These are phyloP conservation scores for Notechis scutatus DNA, from an alignment of 2,113 vertebrate species.

Conservation along the genomic window DNA sequence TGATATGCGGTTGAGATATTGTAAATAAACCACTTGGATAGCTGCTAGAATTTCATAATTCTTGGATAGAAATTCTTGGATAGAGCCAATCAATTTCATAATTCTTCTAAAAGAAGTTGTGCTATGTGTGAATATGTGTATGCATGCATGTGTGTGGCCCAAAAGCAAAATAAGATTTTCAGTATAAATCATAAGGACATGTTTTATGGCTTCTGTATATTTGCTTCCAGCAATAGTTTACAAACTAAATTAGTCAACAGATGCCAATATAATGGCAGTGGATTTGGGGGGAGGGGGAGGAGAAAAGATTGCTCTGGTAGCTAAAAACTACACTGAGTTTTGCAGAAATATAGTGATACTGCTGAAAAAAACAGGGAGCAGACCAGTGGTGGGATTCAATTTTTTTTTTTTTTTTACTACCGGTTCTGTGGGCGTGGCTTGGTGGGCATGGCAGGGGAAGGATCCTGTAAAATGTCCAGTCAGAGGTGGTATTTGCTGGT, in stretches of 20 bases:
- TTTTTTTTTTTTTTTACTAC: too few species aligned
- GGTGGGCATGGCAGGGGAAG: too few species aligned
- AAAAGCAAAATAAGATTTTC: not conserved
- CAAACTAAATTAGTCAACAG: not conserved
- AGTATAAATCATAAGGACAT: not conserved
- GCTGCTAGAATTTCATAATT: not conserved
- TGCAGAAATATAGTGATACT: not conserved
- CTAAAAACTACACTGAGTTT: not conserved
- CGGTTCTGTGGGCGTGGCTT: too few species aligned
- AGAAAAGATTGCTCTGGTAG: not conserved
- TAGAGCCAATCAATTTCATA: not conserved
- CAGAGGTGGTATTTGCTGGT: too few species aligned
- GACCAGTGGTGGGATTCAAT: too few species aligned
- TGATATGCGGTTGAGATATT: not conserved
- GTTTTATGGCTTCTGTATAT: not conserved
- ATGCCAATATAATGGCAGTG: not conserved
- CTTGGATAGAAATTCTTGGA: too few species aligned
- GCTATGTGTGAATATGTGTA: not conserved
- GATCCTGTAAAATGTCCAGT: too few species aligned
- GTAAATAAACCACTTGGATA: not conserved
- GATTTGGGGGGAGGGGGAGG: not conserved
- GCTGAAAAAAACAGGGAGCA: not conserved
- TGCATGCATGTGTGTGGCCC: not conserved
- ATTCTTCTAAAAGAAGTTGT: not conserved
- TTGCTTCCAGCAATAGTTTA: not conserved